phyloP scores from a whole-genome alignment of 2,888 invertebrate species.

The Rosalia funebris region DNA sequence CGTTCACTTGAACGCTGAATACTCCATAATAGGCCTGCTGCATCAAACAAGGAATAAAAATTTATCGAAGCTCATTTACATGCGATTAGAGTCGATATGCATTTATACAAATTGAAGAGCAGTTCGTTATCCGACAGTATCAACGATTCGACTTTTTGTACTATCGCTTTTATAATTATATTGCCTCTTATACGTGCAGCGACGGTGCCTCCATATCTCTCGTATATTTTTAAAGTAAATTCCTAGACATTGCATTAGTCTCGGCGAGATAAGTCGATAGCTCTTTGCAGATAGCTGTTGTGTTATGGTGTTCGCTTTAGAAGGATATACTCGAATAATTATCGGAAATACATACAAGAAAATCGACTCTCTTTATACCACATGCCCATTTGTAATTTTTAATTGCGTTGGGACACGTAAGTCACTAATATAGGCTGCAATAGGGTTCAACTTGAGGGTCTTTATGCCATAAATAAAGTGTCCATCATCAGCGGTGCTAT shows the following conservation, averaged over 20 bases:
- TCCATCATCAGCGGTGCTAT: too few relatives aligned
- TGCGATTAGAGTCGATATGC: slow-evolving; percentile 19
- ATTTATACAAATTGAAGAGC: slow-evolving; percentile 27
- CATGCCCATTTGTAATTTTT: too few relatives aligned
- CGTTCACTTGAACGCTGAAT: too few relatives aligned
- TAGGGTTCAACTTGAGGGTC: too few relatives aligned
- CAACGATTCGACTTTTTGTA: slow-evolving; percentile 24
- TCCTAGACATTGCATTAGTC: slow-evolving; percentile 54
- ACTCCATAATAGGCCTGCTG: slow-evolving; percentile 11
- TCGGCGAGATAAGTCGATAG: slow-evolving; percentile 48
- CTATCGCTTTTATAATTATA: slow-evolving; percentile 25
- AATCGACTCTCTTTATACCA: not conserved
- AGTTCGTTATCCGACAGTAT: slow-evolving; percentile 24
- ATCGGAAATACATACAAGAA: slow-evolving; percentile 11
- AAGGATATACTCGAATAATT: slow-evolving; percentile 13
- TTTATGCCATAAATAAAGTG: too few relatives aligned
- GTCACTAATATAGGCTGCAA: too few relatives aligned
- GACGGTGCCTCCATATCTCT: slow-evolving; percentile 32
- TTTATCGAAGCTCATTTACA: slow-evolving; percentile 16
- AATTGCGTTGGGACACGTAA: too few relatives aligned
- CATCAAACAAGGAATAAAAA: slow-evolving; percentile 13
- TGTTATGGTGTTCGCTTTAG: slow-evolving; percentile 23
- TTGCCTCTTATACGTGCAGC: slow-evolving; percentile 12
- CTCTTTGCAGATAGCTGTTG: slow-evolving; percentile 39
- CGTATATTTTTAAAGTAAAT: slow-evolving; percentile 50